phyloP scores from a whole-genome alignment of 2,888 invertebrate species.

The Drosophila prostipennis region DNA sequence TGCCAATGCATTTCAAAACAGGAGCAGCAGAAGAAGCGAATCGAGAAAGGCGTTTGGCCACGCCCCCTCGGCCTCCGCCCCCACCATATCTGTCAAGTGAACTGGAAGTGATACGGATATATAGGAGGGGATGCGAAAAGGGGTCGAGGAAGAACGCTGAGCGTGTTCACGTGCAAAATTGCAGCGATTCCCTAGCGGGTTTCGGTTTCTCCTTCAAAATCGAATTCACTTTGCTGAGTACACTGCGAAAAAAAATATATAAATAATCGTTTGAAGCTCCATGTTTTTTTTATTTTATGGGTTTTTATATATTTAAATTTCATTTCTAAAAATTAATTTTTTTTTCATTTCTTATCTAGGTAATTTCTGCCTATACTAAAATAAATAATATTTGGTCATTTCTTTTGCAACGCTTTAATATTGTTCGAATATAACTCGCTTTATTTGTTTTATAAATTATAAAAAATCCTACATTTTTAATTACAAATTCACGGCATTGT shows the following conservation, averaged over 20 bases:
- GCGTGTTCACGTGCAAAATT: conserved; percentile 80
- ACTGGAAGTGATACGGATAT: conserved; percentile 76
- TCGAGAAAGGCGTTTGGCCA: conserved; percentile 54
- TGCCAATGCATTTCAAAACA: conserved; percentile 66
- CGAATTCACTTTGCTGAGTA: conserved; percentile 45
- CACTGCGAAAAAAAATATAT: background rate
- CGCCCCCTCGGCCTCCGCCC: conserved; percentile 9
- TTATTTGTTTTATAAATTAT: too few relatives aligned
- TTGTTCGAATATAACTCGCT: too few relatives aligned
- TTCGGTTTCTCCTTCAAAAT: conserved; percentile 54
- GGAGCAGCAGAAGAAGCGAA: conserved; percentile 49
- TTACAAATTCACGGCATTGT: background rate
- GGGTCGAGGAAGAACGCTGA: conserved; percentile 38
- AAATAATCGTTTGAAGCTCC: too few relatives aligned
- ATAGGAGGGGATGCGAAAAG: background rate
- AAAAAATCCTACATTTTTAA: too few relatives aligned
- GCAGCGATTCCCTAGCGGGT: conserved; percentile 68
- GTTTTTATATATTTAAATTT: too few relatives aligned
- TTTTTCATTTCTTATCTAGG: too few relatives aligned
- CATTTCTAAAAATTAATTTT: too few relatives aligned
- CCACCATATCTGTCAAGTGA: conserved; percentile 76
- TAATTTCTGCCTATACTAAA: too few relatives aligned
- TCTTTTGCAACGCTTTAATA: too few relatives aligned
- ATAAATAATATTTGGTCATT: too few relatives aligned
- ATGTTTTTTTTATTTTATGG: too few relatives aligned